Percentiles rank a stretch among this genome's conserved stretches.
Conservation (phyloP, 2,888 invertebrate species). For the Amblyteles armatorius region DNA sequence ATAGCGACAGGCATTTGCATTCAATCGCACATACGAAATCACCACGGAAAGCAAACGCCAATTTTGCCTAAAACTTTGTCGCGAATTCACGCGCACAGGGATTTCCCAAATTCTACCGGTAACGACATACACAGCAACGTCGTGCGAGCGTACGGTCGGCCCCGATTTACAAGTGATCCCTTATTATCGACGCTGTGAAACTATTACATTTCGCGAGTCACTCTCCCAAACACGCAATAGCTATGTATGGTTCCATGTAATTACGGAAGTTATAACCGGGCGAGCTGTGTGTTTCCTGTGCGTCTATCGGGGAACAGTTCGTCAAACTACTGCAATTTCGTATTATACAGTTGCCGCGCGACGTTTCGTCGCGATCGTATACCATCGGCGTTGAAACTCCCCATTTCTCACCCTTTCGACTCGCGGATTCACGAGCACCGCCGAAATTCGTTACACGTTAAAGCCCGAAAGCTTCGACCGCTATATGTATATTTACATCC, state of each 20-base stretch:
- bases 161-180: constrained; percentile 21
- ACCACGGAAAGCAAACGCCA: constrained; percentile 14
- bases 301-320: constrained; percentile 1
- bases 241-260: constrained; percentile 10
- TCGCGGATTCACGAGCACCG: neutral
- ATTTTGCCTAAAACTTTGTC: constrained; percentile 12
- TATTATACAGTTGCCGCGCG: constrained; percentile 4
- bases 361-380: constrained; percentile 39
- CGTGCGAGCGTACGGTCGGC: neutral
- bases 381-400: constrained; percentile 1
- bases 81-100: neutral
- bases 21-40: constrained; percentile 9
- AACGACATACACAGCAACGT: neutral
- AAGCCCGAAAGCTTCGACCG: neutral
- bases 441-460: neutral
- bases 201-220: constrained; percentile 15
- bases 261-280: constrained; percentile 39
- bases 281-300: neutral
- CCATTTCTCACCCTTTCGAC: neutral
- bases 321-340: constrained; percentile 31
- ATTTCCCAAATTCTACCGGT: neutral
- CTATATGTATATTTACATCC: neutral
- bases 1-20: neutral
- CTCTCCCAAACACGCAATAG: neutral
- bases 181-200: constrained; percentile 15